Conservation (phyloP, 2,113 vertebrate genomes). For the Madoqua kirkii region DNA sequence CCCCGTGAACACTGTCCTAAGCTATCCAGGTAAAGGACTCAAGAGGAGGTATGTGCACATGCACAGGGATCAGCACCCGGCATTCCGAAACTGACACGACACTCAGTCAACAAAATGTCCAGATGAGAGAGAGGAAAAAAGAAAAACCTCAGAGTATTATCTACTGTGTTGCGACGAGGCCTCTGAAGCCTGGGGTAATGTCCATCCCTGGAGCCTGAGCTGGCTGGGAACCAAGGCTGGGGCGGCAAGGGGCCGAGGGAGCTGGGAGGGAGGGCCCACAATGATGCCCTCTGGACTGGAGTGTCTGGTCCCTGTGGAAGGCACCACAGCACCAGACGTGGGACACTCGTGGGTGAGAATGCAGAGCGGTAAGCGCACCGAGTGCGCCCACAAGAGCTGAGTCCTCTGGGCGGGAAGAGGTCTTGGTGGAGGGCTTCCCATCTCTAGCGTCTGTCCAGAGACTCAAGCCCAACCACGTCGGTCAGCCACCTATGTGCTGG, state of each 20-base stretch:
- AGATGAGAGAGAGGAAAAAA: background rate
- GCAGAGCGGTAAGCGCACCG: accelerated
- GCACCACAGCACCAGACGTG: background rate
- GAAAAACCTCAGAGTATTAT: accelerated
- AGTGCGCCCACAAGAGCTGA: background rate
- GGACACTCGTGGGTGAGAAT: no score
- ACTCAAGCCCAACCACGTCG: background rate
- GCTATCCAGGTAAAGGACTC: accelerated
- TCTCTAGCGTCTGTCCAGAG: background rate
- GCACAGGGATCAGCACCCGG: background rate
- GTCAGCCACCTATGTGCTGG: background rate
- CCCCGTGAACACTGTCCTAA: background rate
- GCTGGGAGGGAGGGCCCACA: background rate
- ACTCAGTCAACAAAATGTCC: background rate
- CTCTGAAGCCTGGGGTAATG: background rate
- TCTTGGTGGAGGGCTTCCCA: background rate
- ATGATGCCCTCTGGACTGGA: background rate
- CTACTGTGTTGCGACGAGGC: background rate
- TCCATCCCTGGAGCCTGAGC: background rate
- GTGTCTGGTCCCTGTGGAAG: background rate
- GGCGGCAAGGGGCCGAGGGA: accelerated
- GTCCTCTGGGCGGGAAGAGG: background rate
- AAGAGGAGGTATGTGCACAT: background rate
- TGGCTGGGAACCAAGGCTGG: background rate
- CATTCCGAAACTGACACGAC: background rate